These are phyloP conservation scores for Hypercompe scribonia DNA, from an alignment of 2,888 invertebrate species.

Conservation along the genomic window DNA sequence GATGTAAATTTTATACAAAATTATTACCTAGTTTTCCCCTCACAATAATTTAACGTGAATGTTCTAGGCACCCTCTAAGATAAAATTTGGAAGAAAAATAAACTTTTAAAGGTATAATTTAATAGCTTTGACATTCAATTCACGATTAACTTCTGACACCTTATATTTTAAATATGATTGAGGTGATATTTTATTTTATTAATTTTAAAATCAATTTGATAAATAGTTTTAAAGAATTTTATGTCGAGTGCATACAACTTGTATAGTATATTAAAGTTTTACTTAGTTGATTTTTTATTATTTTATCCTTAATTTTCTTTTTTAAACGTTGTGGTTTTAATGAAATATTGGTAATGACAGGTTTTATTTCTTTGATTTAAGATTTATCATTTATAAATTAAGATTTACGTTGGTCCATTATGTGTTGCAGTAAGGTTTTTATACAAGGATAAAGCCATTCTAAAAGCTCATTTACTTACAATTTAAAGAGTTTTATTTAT, in stretches of 20 bases:
- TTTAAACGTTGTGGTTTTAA: too few relatives aligned
- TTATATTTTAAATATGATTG: background rate
- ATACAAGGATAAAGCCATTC: too few relatives aligned
- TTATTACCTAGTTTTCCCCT: background rate
- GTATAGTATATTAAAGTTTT: too few relatives aligned
- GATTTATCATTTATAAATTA: too few relatives aligned
- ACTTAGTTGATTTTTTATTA: background rate
- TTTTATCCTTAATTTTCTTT: background rate
- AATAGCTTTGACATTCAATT: background rate
- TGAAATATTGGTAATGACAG: too few relatives aligned
- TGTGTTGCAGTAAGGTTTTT: too few relatives aligned
- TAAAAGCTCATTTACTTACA: too few relatives aligned
- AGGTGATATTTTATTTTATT: background rate
- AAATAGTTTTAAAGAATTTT: background rate
- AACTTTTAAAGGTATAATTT: background rate
- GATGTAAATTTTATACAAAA: constrained; percentile 9
- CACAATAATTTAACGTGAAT: background rate
- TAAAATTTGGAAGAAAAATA: background rate
- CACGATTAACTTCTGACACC: background rate
- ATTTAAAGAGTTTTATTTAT: too few relatives aligned
- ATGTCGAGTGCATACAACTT: background rate
- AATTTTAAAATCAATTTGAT: background rate
- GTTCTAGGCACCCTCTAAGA: background rate
- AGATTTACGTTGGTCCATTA: too few relatives aligned
- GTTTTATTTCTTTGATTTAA: too few relatives aligned